phyloP scores from a whole-genome alignment of 2,888 invertebrate species.

The Oligia strigilis region DNA sequence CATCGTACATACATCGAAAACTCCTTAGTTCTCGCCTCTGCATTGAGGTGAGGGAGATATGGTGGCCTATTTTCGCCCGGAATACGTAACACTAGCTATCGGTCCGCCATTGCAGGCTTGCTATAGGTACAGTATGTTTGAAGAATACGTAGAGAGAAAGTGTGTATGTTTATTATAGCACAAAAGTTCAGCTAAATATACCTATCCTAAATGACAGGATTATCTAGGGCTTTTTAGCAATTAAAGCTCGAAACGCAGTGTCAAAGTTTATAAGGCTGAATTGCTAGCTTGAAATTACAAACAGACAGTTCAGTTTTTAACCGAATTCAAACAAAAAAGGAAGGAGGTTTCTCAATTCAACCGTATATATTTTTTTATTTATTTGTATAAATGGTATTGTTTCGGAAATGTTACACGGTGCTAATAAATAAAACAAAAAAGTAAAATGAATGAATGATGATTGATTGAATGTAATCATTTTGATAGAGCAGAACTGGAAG shows the following conservation, averaged over 20 bases:
- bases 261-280: background rate
- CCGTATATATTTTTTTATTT: too few species aligned
- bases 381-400: too few species aligned
- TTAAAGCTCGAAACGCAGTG: background rate
- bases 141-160: slow-evolving; percentile 14
- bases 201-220: background rate
- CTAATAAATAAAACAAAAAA: background rate
- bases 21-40: slow-evolving; percentile 17
- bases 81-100: slow-evolving; percentile 43
- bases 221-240: background rate
- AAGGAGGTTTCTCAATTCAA: too few species aligned
- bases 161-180: slow-evolving; percentile 9
- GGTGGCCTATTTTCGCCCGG: slow-evolving; percentile 54
- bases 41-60: slow-evolving; percentile 38
- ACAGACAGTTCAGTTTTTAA: too few species aligned
- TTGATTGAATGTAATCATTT: background rate
- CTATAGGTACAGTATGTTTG: slow-evolving; percentile 8
- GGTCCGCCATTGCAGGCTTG: slow-evolving; percentile 35
- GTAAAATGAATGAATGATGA: background rate
- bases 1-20: slow-evolving; percentile 3
- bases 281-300: too few species aligned
- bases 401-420: background rate
- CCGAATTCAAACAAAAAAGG: too few species aligned
- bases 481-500: background rate
- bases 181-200: background rate